These are phyloP conservation scores for Trichogramma evanescens DNA, from an alignment of 2,888 invertebrate genomes.

Conservation along the genomic window DNA sequence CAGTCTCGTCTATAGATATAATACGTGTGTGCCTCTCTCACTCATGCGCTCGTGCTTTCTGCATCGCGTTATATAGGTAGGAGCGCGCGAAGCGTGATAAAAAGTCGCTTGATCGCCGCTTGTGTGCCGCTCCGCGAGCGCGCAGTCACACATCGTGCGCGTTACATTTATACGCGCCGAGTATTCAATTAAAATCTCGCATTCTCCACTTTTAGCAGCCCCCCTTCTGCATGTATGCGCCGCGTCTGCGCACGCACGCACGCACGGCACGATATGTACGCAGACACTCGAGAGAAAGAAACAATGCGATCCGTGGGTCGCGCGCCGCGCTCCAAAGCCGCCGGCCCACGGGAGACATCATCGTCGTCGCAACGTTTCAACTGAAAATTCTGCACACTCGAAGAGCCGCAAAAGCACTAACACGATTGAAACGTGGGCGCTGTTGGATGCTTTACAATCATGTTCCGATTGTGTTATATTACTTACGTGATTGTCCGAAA, in stretches of 20 bases:
- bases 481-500: no score
- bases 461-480: no score
- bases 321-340: slow-evolving; percentile 27
- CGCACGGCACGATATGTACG: slow-evolving; percentile 3
- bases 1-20: not conserved
- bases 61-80: not conserved
- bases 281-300: not conserved
- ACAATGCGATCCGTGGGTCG: slow-evolving; percentile 1
- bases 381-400: no score
- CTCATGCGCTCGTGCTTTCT: no score
- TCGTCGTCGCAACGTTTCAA: no score
- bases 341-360: not conserved
- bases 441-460: no score
- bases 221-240: not conserved
- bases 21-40: no score
- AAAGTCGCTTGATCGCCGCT: no score
- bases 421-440: no score
- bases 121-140: no score
- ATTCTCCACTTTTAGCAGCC: not conserved
- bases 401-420: no score
- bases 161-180: not conserved
- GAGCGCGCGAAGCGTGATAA: no score
- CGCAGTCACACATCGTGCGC: slow-evolving; percentile 8
- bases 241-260: not conserved
- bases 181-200: slow-evolving; percentile 19